A percentile compares a stretch with the other conserved stretches of the same genome.
Conservation (phyloP, 2,113 vertebrate genomes). For the Lagenorhynchus albirostris region DNA sequence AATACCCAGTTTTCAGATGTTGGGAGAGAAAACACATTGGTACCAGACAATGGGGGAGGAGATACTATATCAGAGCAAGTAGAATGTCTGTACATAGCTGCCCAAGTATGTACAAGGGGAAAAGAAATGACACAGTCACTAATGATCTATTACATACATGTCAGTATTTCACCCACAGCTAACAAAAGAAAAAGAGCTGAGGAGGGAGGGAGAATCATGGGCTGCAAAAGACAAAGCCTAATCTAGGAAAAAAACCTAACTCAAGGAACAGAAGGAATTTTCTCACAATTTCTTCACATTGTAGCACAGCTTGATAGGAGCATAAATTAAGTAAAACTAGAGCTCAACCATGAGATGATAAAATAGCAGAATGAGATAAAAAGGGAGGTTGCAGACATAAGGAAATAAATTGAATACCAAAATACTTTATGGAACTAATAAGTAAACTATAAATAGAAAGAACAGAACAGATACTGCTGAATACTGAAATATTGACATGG, state of each 20-base stretch:
- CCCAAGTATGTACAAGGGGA: background rate
- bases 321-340: conserved; percentile 60
- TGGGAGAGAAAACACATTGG: background rate
- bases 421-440: conserved; percentile 61
- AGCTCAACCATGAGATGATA: conserved; percentile 54
- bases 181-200: background rate
- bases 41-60: background rate
- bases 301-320: conserved; percentile 41
- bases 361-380: conserved; percentile 36
- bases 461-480: background rate
- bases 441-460: conserved; percentile 63
- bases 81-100: background rate
- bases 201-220: background rate
- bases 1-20: background rate
- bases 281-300: conserved; percentile 42
- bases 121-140: background rate
- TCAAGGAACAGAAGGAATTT: conserved; percentile 39
- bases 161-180: background rate
- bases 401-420: conserved; percentile 54
- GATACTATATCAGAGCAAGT: background rate
- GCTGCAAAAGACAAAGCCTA: conserved; percentile 7
- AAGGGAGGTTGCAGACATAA: conserved; percentile 3
- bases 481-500: background rate
- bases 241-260: background rate
- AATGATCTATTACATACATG: background rate